Evolutionary conservation across 2,113 vertebrate genomes (phyloP), one percentile per base, ranked within the genome.

Genomic region (Mobula birostris): DNA sequence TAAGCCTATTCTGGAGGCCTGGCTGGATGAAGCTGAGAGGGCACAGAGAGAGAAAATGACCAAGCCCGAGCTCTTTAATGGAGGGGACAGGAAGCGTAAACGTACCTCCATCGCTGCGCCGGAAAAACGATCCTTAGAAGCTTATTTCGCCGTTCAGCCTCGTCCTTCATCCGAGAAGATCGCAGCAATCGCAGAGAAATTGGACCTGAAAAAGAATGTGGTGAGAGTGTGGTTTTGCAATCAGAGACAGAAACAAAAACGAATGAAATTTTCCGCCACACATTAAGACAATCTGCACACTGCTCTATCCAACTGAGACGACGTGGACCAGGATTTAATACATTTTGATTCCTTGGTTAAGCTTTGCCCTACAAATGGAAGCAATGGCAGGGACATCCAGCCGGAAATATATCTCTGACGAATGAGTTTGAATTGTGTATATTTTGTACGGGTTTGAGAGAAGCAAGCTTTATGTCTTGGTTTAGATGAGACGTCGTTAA

Each of bases 141-240:
- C 98, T 0, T 98, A 98, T 94, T 98, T 98, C 80, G 98, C 98
- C 1, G 97, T 98, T 29, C 98, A 98, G 97, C 98, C 98, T 0
- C 95, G 98, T 91, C 98, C 98, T 24, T 98, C 98, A 17, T 98
- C 98, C 0, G 98, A 98, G 96, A 98, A 98, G 96, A 98, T 98
- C 82, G 98, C 98, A 0, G 98, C 98, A 2, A 98, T 98, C 94
- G 98, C 98, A 0, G 98, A 98, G 97, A 98, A 98, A 95, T 96
- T 98, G 96, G 98, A 98, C 96, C 97, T 98, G 95, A 98, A 98
- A 96, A 98, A 98, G 97, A 98, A 98, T 95, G 98, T 98, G 95
- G 98, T 98, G 94, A 96, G 98, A 72, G 98, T 98, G 94, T 98
- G 98, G 98, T 98, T 98, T 96, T 98, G 98, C 96, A 98, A 98